Base-by-base conservation (phyloP, 2,888 invertebrate genomes). In the Atethmia centrago region DNA sequence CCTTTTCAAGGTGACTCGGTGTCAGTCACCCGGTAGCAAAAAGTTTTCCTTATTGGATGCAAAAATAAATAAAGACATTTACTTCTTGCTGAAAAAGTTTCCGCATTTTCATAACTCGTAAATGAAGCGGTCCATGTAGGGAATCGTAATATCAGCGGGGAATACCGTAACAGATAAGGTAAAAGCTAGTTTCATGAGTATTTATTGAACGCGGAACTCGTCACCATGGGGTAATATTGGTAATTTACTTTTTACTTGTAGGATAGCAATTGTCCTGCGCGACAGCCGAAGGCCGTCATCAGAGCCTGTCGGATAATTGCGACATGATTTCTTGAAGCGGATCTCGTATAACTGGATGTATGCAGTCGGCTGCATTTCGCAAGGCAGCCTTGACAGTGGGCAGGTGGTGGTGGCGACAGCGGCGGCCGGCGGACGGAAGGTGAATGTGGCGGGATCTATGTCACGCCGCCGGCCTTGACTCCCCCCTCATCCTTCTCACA, bases 311-410 rank as follows among this genome's bases (percentile, higher is more conserved):
- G 87, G 80, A 79, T 84, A 73, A 86, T 93, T 93, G 91, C 92
- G 87, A 93, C 89, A 92, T 88, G 79, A 88, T 90, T 89, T 91
- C 87, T 90, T 91, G 86, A 91, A 91, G 92, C 90, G 89, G 89
- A 89, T 91, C 91, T 92, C 89, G 92, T 87, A 87, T 88, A 87
- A 86, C 88, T 87, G 86, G 88, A 87, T 87, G 87, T 85, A 85
- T 88, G 88, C 84, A 81, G 88, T 87, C 88, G 91, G 86, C 82
- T 88, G 88, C 79, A 76, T 95, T 93, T 94, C 94, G 94, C 93
- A 95, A 95, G 90, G 83, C 89, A 95, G 93, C 96, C 96, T 95
- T 96, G 96, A 93, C 96, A 95, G 91, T 95, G 90, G 90, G 91
- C 93, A 92, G 91, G 91, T 92, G 92, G 88, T 90, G 92, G 87